Base-by-base conservation (phyloP, 2,797 vertebrate species). In the Adelosebastes latens region DNA sequence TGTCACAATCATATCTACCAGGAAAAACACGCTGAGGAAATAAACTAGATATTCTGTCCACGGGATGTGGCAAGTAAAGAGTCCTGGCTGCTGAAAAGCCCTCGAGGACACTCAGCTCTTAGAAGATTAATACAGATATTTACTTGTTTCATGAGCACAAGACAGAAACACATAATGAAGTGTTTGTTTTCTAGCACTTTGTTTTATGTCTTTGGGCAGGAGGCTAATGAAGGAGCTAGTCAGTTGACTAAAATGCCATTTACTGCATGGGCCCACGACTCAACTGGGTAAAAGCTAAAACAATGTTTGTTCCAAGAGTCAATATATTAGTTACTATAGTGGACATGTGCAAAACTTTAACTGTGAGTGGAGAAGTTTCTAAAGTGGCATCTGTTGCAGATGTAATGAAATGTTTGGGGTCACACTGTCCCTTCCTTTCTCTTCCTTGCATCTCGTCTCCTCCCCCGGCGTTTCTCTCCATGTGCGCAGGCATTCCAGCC, bases 401-500 rank as follows among this genome's bases (percentile, higher is more conserved):
- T 80, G 79, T 69, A 65, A 73, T 73, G 81, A 86, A 80, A 77
- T 81, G 77, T 81, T 64, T 49, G 71, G 73, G 29, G 76, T 89
- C 89, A 90, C 81, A 75, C 71, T 80, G 66, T 86, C 75, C 63
- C 82, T 77, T 90, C 68, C 76, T 63, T 81, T 73, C 64, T 83
- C 75, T 67, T 65, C 72, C 79, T 72, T 79, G 27, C 63, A 55
- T 79, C 66, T 85, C 46, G 56, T 64, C 71, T 76, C 80, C 84
- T 80, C 83, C 82, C 78, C 67, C 63, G 52, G 74, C 25, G 24
- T 80, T 59, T 72, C 82, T 82, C 67, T 85, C 60, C 91, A 93
- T 88, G 89, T 94, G 90, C 72, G 13, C 87, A 88, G 61, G 80
- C 93, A 96, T 95, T 95, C 94, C 95, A 89, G 87, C 85, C 87